A percentile compares a stretch with the other conserved stretches of the same genome.
phyloP scores from a whole-genome alignment of 2,888 invertebrate species.

The Chironomus riparius region DNA sequence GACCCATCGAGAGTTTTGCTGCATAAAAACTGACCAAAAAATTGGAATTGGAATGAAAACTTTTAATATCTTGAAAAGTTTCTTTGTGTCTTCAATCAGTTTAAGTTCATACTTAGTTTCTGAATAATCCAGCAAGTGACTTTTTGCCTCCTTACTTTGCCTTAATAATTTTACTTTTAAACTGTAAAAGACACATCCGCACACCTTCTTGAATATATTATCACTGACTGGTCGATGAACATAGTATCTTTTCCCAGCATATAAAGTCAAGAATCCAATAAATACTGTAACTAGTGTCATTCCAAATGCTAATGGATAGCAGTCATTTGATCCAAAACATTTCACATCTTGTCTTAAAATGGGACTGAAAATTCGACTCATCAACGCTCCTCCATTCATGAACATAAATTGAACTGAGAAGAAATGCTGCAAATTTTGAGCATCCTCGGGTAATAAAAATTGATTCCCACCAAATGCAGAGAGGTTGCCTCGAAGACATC shows the following conservation, averaged over 20 bases:
- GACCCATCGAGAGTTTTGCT: conserved; percentile 84
- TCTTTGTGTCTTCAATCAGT: conserved; percentile 68
- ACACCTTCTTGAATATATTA: not conserved
- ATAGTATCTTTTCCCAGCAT: not conserved
- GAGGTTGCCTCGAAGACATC: conserved; percentile 55
- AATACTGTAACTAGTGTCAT: conserved; percentile 49
- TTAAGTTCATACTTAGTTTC: conserved; percentile 56
- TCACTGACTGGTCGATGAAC: not conserved
- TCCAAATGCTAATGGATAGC: conserved; percentile 49
- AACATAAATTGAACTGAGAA: conserved; percentile 53
- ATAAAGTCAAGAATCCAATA: conserved; percentile 36
- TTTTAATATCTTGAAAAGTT: conserved; percentile 61
- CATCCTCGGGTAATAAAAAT: conserved; percentile 42
- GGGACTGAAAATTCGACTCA: conserved; percentile 51
- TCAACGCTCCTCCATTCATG: conserved; percentile 43
- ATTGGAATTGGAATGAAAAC: conserved; percentile 80
- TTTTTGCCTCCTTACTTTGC: conserved; percentile 34
- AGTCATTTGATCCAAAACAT: conserved; percentile 43
- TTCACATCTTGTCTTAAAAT: conserved; percentile 43
- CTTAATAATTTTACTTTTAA: conserved; percentile 28
- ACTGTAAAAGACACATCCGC: not conserved
- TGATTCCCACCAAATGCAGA: conserved; percentile 56
- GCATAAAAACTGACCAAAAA: conserved; percentile 92
- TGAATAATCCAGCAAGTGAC: conserved; percentile 86
- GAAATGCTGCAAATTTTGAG: conserved; percentile 44